Evolutionary conservation across 2,888 invertebrate genomes (phyloP).

Genomic region (Heliconius erato): DNA sequence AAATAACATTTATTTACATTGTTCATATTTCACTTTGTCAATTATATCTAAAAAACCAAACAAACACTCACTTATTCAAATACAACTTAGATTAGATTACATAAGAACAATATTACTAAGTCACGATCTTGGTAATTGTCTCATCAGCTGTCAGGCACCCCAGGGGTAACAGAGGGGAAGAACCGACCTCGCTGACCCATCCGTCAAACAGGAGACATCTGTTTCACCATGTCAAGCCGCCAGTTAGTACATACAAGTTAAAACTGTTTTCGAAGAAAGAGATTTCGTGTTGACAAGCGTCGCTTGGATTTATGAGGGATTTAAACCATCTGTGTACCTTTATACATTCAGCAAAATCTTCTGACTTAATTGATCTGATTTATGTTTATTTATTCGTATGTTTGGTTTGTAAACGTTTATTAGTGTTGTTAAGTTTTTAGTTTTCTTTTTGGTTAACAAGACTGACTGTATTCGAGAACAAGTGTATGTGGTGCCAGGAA

Average conservation of each 20-base stretch:
- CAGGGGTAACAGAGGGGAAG: constrained; percentile 69
- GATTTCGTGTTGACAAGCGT: constrained; percentile 54
- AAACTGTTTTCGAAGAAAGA: constrained; percentile 54
- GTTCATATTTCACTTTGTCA: too few relatives aligned
- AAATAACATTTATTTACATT: neutral
- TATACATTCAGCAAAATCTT: constrained; percentile 47
- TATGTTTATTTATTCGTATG: constrained; percentile 45
- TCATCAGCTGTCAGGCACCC: constrained; percentile 76
- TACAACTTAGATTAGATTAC: constrained; percentile 70
- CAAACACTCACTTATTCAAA: neutral
- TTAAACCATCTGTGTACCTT: constrained; percentile 51
- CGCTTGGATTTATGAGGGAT: constrained; percentile 54
- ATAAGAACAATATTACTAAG: constrained; percentile 65
- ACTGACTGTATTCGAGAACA: neutral
- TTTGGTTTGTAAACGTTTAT: constrained; percentile 49
- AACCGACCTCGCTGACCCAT: constrained; percentile 82
- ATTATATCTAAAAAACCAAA: neutral
- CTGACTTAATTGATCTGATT: constrained; percentile 53
- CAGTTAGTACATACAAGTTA: constrained; percentile 75
- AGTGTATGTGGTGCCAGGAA: neutral
- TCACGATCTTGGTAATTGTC: constrained; percentile 78
- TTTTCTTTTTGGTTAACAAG: neutral
- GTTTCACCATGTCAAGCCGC: constrained; percentile 80
- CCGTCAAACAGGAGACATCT: constrained; percentile 83
- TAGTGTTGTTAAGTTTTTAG: constrained; percentile 11